Evolutionary conservation across 2,113 vertebrate species (phyloP).

Genomic region (Trichomycterus rosablanca): DNA sequence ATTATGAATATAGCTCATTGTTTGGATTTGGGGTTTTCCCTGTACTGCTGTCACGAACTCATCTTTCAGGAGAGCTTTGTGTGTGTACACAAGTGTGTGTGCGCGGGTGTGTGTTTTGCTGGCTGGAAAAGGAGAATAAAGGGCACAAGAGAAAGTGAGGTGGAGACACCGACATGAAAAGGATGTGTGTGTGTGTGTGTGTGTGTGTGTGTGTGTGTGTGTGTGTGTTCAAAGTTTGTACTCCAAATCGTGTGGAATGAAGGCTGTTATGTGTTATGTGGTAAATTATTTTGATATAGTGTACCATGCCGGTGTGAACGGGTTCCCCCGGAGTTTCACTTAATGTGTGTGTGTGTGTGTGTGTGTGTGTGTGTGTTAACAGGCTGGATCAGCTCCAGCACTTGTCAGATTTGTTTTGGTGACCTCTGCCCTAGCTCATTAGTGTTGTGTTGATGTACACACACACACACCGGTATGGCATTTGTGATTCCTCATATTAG

Average conservation of each 20-base stretch:
- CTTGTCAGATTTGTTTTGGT: conserved; percentile 48
- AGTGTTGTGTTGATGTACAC: too few species aligned
- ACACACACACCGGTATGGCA: too few species aligned
- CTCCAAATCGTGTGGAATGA: too few species aligned
- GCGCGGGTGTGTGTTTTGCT: background rate
- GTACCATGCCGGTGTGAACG: too few species aligned
- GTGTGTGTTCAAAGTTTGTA: too few species aligned
- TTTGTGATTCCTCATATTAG: background rate
- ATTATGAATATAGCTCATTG: conserved; percentile 22
- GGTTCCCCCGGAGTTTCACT: background rate
- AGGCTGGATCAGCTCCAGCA: conserved; percentile 51
- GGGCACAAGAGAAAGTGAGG: conserved; percentile 46
- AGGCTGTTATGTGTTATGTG: too few species aligned
- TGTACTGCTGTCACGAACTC: conserved; percentile 9
- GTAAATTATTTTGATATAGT: too few species aligned
- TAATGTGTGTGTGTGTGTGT: background rate
- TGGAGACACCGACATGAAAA: conserved; percentile 16
- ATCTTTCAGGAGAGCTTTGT: background rate
- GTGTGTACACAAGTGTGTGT: background rate
- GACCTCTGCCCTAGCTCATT: conserved; percentile 45
- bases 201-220: background rate
- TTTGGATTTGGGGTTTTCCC: conserved; percentile 17
- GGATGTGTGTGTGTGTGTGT: background rate
- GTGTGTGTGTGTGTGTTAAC: conserved; percentile 15
- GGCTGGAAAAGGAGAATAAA: conserved; percentile 1